Evolutionary conservation across 2,113 vertebrate genomes (phyloP), one percentile per base, ranked within the genome.

Genomic region (Echinops telfairi): DNA sequence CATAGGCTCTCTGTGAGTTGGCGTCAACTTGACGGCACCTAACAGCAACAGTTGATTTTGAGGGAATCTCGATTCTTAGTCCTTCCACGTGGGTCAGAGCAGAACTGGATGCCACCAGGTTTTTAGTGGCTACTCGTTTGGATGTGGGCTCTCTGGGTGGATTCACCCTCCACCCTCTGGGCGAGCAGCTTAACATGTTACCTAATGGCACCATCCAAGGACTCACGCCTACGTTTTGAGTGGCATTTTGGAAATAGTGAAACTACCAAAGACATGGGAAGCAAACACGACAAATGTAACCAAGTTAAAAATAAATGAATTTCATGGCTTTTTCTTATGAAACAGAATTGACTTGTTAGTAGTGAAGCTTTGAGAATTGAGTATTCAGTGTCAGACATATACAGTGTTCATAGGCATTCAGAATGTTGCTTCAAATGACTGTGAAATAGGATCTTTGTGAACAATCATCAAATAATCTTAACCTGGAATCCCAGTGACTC

Each of bases 271-370:
- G 68, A 11, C 17, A 20, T n/a, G 33, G 19, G 33, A 47, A 78
- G 25, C 25, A 29, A 78, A 5, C 76, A 47, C 40, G 29, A 47
- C 25, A 78, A 47, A 78, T 47, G 23, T 6, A 47, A 88, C 66
- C 33, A 89, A 81, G 71, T 88, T 83, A 82, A 76, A 53, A 79
- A 60, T 15, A 87, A 80, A 82, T 68, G 31, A 76, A 85, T 36
- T 11, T 60, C 47, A 14, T 53, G 47, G 12, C 12, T 12, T 10
- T 53, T 53, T 14, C 47, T 53, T 53, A 53, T 53, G 40, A 40
- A 4, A 4, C 47, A 53, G 47, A 53, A 11, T 11, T 53, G 47
- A 14, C 47, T 53, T 53, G 47, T 12, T 11, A 53, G 47, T 53
- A 53, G 47, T 53, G 47, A 53, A 10, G 12, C 10, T 53, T 53